Base-by-base conservation (phyloP, 2,888 invertebrate species). In the Agriotes lineatus region DNA sequence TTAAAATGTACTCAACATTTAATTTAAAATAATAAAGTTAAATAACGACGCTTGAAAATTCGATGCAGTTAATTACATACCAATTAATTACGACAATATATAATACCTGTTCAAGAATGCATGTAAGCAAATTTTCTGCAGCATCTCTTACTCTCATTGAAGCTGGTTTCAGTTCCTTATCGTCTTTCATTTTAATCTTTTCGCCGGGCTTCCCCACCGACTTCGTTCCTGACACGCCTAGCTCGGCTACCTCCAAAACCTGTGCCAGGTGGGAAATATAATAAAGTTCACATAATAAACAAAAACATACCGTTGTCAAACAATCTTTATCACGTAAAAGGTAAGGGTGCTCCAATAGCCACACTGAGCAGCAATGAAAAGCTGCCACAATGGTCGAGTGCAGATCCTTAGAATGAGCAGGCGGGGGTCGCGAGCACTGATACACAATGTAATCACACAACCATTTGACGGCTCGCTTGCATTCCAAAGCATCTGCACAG, bases 111-210 rank as follows among this genome's bases (percentile, higher is more conserved):
- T 97, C 96, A 68, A 97, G 88, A 74, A 98, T 94, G 68, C 94
- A 90, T 75, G 96, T 95, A 4, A 99, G 87, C 37, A 99, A 86
- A 72, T 94, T 94, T 84, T 99, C 99, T 0, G 99, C 99, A 0
- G 99, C 97, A 85, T 99, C 99, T 67, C 97, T 90, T 0, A 99
- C 99, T 74, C 99, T 88, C 93, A 97, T 95, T 0, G 99, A 99
- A 0, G 96, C 98, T 0, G 99, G 98, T 81, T 97, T 98, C 69
- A 97, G 83, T 84, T 96, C 96, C 81, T 99, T 99, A 75, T 97
- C 96, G 75, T 96, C 96, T 82, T 98, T 98, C 90, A 95, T 93
- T 83, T 94, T 94, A 0, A 96, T 90, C 9, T 92, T 90, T 79
- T 97, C 97, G 5, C 95, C 95, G 0, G 93, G 93, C 84, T 96